Evolutionary conservation across 2,888 invertebrate genomes (phyloP).

Genomic region (Drosophila putrida): DNA sequence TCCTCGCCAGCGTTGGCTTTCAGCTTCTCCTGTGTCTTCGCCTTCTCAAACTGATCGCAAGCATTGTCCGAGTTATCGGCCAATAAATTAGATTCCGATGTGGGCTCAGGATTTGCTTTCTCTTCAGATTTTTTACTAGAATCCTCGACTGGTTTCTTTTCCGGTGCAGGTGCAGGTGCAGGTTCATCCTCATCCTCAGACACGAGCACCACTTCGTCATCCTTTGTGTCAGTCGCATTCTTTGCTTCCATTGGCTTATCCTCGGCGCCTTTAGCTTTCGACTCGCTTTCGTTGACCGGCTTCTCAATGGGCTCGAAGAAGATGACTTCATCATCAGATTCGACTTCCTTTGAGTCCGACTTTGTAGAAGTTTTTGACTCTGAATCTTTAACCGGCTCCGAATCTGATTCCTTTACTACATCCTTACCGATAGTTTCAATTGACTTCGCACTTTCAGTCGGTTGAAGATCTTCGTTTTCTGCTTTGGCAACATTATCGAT

Average conservation of each 20-base stretch:
- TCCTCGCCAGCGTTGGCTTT: slow-evolving; percentile 59
- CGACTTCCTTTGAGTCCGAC: slow-evolving; percentile 28
- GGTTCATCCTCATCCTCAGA: slow-evolving; percentile 73
- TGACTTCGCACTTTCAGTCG: neutral
- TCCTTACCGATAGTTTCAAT: slow-evolving; percentile 4
- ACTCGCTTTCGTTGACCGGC: slow-evolving; percentile 3
- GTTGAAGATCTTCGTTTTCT: no score
- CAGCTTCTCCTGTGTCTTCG: slow-evolving; percentile 36
- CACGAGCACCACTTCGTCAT: slow-evolving; percentile 65
- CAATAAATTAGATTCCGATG: slow-evolving; percentile 36
- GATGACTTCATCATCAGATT: slow-evolving; percentile 79
- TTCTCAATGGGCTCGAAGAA: slow-evolving; percentile 74
- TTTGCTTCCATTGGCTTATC: slow-evolving; percentile 8
- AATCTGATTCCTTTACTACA: neutral
- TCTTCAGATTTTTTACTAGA: slow-evolving; percentile 4
- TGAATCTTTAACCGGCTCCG: neutral
- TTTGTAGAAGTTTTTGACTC: neutral
- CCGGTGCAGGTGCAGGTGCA: slow-evolving; percentile 31
- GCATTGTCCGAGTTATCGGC: slow-evolving; percentile 83
- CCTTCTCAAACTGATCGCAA: slow-evolving; percentile 79
- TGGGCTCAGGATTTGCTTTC: neutral
- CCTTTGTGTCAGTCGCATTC: slow-evolving; percentile 26
- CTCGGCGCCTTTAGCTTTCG: neutral
- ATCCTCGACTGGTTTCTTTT: slow-evolving; percentile 10
- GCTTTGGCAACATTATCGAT: neutral